Percentiles rank a stretch among this genome's conserved stretches.
These are phyloP conservation scores for Malurus melanocephalus DNA, from an alignment of 2,113 vertebrate genomes.

Conservation along the genomic window DNA sequence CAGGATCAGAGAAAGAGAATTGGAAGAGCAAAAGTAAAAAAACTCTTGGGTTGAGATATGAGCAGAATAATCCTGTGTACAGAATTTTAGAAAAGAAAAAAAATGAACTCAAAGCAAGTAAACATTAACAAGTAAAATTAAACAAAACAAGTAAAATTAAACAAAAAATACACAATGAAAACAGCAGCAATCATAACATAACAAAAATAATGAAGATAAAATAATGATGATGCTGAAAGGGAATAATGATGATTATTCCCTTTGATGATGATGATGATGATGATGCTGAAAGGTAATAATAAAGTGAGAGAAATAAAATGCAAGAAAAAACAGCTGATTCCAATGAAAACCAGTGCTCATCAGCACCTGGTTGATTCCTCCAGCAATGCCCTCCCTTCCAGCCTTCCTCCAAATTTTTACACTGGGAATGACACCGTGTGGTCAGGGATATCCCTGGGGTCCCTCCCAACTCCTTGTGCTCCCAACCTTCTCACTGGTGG, in stretches of 20 bases:
- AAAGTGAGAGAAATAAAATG: background rate
- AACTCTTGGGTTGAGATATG: background rate
- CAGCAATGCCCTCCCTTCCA: no score
- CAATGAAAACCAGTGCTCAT: background rate
- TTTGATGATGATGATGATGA: no score
- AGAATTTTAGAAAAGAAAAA: no score
- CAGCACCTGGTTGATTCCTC: no score
- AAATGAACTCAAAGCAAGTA: background rate
- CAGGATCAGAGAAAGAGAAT: background rate
- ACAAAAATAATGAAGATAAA: no score
- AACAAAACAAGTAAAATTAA: background rate
- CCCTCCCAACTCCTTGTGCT: background rate
- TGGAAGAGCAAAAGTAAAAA: background rate
- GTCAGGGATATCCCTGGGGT: background rate
- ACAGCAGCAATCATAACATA: rapidly evolving
- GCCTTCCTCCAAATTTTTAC: background rate
- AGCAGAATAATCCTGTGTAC: no score
- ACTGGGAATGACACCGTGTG: no score
- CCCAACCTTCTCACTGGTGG: rapidly evolving
- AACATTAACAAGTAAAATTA: background rate
- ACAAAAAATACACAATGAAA: background rate
- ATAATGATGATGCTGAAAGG: background rate
- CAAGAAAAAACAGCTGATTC: background rate
- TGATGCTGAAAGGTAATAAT: background rate
- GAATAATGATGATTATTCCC: no score